Percentiles rank a stretch among this genome's conserved stretches.
These are phyloP conservation scores for Percopsis omiscomaycus DNA, from an alignment of 2,797 vertebrate species.

Conservation along the genomic window DNA sequence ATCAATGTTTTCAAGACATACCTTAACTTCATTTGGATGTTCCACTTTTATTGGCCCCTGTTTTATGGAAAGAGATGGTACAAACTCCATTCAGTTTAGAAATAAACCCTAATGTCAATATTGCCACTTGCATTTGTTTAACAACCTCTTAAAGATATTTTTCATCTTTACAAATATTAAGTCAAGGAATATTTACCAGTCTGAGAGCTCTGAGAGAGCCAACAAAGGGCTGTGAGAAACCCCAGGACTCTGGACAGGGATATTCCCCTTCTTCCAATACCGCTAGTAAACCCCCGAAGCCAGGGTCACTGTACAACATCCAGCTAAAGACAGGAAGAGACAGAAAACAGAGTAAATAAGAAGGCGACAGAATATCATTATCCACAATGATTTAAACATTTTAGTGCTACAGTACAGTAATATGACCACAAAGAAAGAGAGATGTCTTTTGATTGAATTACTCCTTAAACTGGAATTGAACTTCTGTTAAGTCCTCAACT, in stretches of 20 bases:
- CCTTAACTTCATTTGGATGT: slow-evolving; percentile 85
- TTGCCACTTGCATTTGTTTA: background rate
- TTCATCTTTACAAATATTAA: background rate
- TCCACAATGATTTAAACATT: too few species aligned
- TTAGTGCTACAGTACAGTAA: too few species aligned
- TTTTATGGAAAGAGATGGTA: slow-evolving; percentile 34
- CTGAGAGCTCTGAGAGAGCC: slow-evolving; percentile 90
- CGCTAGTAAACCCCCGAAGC: slow-evolving; percentile 84
- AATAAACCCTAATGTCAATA: background rate
- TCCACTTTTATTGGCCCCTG: slow-evolving; percentile 93
- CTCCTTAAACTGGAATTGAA: too few species aligned
- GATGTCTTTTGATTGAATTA: too few species aligned
- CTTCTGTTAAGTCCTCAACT: too few species aligned
- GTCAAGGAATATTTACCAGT: slow-evolving; percentile 81
- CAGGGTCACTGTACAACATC: slow-evolving; percentile 90
- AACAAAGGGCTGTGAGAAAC: slow-evolving; percentile 85
- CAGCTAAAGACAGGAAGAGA: slow-evolving; percentile 76
- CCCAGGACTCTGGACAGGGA: slow-evolving; percentile 87
- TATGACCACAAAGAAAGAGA: too few species aligned
- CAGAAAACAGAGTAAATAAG: background rate
- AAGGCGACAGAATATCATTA: too few species aligned
- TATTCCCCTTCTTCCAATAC: slow-evolving; percentile 91
- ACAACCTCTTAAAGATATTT: too few species aligned
- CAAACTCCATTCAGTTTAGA: slow-evolving; percentile 12
- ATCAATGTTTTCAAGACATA: slow-evolving; percentile 57